These are phyloP conservation scores for Oligia strigilis DNA, from an alignment of 2,888 invertebrate species.

Conservation along the genomic window DNA sequence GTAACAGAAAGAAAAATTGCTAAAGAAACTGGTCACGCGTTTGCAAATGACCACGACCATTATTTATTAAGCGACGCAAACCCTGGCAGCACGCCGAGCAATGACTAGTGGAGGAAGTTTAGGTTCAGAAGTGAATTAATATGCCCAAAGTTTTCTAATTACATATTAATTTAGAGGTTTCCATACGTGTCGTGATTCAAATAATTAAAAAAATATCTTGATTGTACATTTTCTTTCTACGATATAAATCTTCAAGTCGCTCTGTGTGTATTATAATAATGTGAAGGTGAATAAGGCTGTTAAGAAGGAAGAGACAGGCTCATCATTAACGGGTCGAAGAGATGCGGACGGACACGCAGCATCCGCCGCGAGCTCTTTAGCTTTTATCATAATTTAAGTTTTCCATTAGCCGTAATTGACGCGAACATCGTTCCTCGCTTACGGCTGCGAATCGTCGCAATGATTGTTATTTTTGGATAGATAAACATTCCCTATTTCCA, in stretches of 20 bases:
- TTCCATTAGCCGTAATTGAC: constrained; percentile 90
- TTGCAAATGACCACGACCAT: constrained; percentile 40
- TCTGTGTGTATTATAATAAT: constrained; percentile 28
- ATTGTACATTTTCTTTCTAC: background rate
- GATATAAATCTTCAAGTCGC: background rate
- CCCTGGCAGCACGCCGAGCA: constrained; percentile 50
- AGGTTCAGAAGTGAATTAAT: constrained; percentile 37
- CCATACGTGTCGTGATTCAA: background rate
- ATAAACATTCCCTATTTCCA: constrained; percentile 88
- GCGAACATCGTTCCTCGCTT: constrained; percentile 90
- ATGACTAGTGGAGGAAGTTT: constrained; percentile 25
- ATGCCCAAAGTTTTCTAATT: constrained; percentile 1
- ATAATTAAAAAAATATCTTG: background rate
- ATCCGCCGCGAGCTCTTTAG: constrained; percentile 84
- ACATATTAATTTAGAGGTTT: constrained; percentile 4
- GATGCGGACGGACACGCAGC: constrained; percentile 78
- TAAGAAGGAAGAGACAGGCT: constrained; percentile 55
- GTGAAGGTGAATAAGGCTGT: constrained; percentile 43
- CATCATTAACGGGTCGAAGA: constrained; percentile 70
- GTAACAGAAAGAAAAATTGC: constrained; percentile 14
- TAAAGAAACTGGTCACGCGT: constrained; percentile 30
- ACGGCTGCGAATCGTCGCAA: constrained; percentile 83
- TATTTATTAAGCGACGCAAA: constrained; percentile 32
- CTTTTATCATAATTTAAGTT: constrained; percentile 91
- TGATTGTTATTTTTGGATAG: constrained; percentile 88